These are phyloP conservation scores for Cisticola juncidis DNA, from an alignment of 2,113 vertebrate genomes.

Conservation along the genomic window DNA sequence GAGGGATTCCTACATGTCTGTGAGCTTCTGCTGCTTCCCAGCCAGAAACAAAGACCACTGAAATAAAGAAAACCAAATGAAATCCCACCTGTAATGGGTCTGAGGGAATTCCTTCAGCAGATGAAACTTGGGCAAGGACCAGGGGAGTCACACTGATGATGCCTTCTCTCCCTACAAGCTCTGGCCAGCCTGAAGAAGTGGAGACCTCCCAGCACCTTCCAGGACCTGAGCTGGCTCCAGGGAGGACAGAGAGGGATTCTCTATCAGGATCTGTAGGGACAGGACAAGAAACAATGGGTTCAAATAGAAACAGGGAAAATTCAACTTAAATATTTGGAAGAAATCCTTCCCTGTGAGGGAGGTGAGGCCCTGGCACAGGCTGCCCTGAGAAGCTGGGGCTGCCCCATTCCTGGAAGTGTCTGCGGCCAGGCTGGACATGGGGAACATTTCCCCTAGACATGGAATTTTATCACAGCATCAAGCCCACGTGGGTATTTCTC, in stretches of 20 bases:
- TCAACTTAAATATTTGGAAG: background rate
- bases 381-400: background rate
- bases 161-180: background rate
- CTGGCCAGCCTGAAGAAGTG: background rate
- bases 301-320: background rate
- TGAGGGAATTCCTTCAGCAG: background rate
- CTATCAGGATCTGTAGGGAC: fast-evolving
- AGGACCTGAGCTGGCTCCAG: background rate
- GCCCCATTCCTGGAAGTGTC: background rate
- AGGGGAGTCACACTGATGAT: background rate
- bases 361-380: fast-evolving
- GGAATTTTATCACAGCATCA: background rate
- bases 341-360: background rate
- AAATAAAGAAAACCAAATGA: background rate
- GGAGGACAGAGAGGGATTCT: background rate
- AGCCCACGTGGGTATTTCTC: fast-evolving
- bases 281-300: background rate
- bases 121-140: background rate
- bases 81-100: background rate
- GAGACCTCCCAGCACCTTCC: background rate
- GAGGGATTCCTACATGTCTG: fast-evolving
- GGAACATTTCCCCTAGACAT: background rate
- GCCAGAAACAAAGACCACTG: background rate
- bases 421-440: fast-evolving
- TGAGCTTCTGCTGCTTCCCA: background rate